Evolutionary conservation across 2,797 vertebrate genomes (phyloP), one percentile per base, ranked within the genome.

Genomic region (Enteromius fasciolatus): DNA sequence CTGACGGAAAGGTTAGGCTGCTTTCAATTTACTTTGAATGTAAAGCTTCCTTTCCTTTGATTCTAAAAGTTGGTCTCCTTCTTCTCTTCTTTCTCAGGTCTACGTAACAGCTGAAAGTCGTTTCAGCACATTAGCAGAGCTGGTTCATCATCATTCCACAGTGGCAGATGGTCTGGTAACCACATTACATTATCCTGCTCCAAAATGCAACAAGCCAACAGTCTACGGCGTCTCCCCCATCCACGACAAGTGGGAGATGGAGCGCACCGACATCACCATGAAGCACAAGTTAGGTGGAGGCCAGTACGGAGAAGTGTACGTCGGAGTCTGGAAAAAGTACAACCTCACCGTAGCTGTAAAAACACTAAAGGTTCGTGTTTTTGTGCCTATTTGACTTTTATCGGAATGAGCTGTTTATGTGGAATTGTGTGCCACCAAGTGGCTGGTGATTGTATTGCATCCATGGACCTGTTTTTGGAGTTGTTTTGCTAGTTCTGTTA

Each of bases 171-270:
- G 98, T 82, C 94, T 99, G 86, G 98, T 99, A 90, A 99, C 98
- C 83, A 99, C 98, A 8, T 92, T 99, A 83, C 98, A 99, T 90
- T 99, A 99, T 92, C 98, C 98, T 8, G 98, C 98, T 15, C 98
- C 98, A 77, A 99, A 99, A 94, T 98, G 98, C 91, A 99, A 99
- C 94, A 99, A 99, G 89, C 98, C 98, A 89, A 99, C 98, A 0
- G 97, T 99, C 83, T 99, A 99, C 0, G 98, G 98, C 0, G 98
- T 99, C 89, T 99, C 98, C 39, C 98, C 98, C 86, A 99, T 98
- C 92, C 97, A 99, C 0, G 98, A 99, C 91, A 99, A 99, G 89
- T 99, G 98, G 98, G 98, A 99, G 93, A 99, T 99, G 98, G 98
- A 99, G 88, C 95, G 98, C 85, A 99, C 98, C 4, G 98, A 99